Evolutionary conservation across 2,797 vertebrate species (phyloP), one percentile per base, ranked within the genome.

Genomic region (Characodon lateralis): DNA sequence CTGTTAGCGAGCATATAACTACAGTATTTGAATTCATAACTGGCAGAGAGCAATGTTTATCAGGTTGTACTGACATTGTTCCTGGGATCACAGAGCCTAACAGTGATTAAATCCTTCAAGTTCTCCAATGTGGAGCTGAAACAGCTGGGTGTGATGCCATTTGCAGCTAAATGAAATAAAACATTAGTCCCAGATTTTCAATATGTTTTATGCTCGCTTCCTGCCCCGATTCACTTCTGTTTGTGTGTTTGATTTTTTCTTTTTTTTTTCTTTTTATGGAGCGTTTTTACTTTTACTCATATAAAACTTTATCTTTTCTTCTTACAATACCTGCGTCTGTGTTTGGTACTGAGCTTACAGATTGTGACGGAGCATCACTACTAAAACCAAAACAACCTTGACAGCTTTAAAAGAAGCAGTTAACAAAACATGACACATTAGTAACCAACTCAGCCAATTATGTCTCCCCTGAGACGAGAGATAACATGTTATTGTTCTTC

Each of bases 401-500:
- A 66, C 68, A 79, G 74, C 50, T 56, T 18, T 74, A 74, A 65
- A 65, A 58, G 74, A 82, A 58, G n/a, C 2, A 5, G 61, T 22
- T 8, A 55, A 80, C 41, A 78, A 78, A 84, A 85, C 53, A 58
- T 70, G 78, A 82, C 39, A 22, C 77, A 63, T 61, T 66, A 26
- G 48, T 35, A 71, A 73, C 79, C 48, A 68, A 72, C 48, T 74
- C 59, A 5, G 26, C 70, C 51, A 55, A 50, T 78, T 83, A 73
- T 74, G 43, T 72, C 46, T 31, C 31, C 48, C 66, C 24, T 0
- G 56, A 55, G 55, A 89, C 6, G 2, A 65, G 28, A 68, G 74
- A 84, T 76, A 84, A 35, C 73, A 6, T 1, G 24, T 76, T 77
- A 73, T 86, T 83, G 71, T 77, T 78, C 70, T 70, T 18, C 24